phyloP scores from a whole-genome alignment of 1,140 invertebrate species.

The Conopomorpha cramerella region DNA sequence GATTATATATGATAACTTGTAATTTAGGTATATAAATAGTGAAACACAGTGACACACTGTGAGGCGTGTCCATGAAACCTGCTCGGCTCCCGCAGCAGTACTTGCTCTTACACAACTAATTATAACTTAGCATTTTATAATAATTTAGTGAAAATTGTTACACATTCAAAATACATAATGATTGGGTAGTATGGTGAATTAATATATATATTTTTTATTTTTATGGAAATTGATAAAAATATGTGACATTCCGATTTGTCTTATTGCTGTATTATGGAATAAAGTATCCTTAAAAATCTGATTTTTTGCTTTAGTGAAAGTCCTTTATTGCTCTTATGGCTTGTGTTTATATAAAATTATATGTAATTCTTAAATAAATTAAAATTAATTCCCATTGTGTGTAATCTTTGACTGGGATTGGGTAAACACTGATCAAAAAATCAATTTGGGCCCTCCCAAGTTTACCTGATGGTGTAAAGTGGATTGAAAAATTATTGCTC shows the following conservation, averaged over 20 bases:
- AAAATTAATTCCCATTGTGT: too few species aligned
- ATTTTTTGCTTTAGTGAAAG: conserved; percentile 28
- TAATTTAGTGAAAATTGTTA: conserved; percentile 57
- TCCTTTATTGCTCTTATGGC: conserved; percentile 7
- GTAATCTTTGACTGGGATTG: too few species aligned
- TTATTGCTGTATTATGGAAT: conserved; percentile 64
- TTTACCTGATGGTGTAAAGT: too few species aligned
- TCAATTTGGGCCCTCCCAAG: too few species aligned
- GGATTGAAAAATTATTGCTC: too few species aligned
- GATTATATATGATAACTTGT: conserved; percentile 28
- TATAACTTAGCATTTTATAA: conserved; percentile 60
- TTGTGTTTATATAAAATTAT: too few species aligned
- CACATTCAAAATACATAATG: conserved; percentile 37
- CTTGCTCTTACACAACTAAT: conserved; percentile 55
- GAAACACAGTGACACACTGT: conserved; percentile 35
- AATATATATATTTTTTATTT: conserved; percentile 45
- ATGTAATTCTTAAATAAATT: too few species aligned
- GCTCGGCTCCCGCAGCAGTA: conserved; percentile 41
- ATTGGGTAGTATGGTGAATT: conserved; percentile 42
- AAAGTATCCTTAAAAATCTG: conserved; percentile 60
- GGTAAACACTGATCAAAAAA: too few species aligned
- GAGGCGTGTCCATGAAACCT: conserved; percentile 32
- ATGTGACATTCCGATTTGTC: conserved; percentile 64
- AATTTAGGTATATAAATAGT: conserved; percentile 52
- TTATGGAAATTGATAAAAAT: conserved; percentile 41